Evolutionary conservation across 1,140 invertebrate species (phyloP), one percentile per base, ranked within the genome.

Genomic region (Eueides isabella): DNA sequence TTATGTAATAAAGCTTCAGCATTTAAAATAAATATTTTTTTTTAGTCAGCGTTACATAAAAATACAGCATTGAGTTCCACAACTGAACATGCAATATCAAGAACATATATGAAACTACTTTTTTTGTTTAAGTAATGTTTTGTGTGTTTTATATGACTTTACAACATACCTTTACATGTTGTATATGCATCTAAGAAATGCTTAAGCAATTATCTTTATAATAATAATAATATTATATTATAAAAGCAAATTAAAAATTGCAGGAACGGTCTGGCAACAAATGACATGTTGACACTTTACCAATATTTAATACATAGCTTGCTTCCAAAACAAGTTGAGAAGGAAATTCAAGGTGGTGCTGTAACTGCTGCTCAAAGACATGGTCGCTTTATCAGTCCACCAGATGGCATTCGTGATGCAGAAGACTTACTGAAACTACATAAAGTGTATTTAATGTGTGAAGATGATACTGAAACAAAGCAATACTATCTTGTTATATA

Each of bases 241-340:
- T 55, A 55, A 9, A 44, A 55, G 4, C 48, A 55, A 23, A 55
- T 55, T 23, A 11, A 55, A 55, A 55, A 48, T 86, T 89, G 55
- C 80, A 97, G 97, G 97, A 97, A 97, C 94, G 97, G 96, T 26
- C 92, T 98, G 63, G 95, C 96, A 77, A 96, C 96, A 82, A 95
- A 96, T 81, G 96, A 98, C 84, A 97, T 97, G 95, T 95, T 97
- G 86, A 96, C 97, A 3, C 93, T 98, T 74, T 98, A 97, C 88
- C 95, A 96, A 82, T 98, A 97, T 92, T 94, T 98, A 81, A 95
- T 96, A 30, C 95, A 94, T 73, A 97, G 95, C 76, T 90, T 97
- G 35, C 94, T 98, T 79, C 96, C 97, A 26, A 95, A 95, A 31
- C 95, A 96, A 91, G 93, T 96, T 68, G 95, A 97, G 79, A 95